Evolutionary conservation across 2,888 invertebrate species (phyloP), one percentile per base, ranked within the genome.

Genomic region (Xestia xanthographa): DNA sequence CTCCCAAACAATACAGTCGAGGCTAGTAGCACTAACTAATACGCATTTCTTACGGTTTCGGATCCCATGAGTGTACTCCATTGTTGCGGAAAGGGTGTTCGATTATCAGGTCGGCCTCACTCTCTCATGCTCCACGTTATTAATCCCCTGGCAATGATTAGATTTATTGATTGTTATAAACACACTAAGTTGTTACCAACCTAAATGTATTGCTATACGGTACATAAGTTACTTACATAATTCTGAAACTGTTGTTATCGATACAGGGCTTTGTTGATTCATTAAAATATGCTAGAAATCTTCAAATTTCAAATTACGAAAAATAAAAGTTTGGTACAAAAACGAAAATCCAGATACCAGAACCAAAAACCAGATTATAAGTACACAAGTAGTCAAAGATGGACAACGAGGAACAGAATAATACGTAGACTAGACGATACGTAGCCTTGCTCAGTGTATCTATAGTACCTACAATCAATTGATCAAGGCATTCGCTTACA

Each of bases 391-490:
- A 48, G 6, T 48, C 48, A 48, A 45, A 45, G 17, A 17, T 45
- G 1, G 17, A 34, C 45, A 45, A 17, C 8, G 22, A 62, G 34
- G 22, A 12, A 75, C 34, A 41, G 6, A n/a, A 50, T 29, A 41
- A 4, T 53, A 45, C 43, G 5, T 65, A 12, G 26, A 75, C 26
- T 56, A 38, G 53, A 45, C 53, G 56, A 34, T 75, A 14, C 17
- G 56, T 12, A 65, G 8, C 66, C 66, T 75, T 66, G 76, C 26
- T 53, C 17, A 43, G 34, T 75, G 22, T 63, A 41, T 75, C 43
- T 63, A n/a, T n/a, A 26, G 22, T 20, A 5, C 22, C n/a, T n/a
- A 6, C 34, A 45, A 29, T 45, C 1, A 22, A 17, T 26, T 26
- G 17, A 58, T 50, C 65, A 58, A 79, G 20, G 22, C 17, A 26